Base-by-base conservation (phyloP, 2,888 invertebrate genomes). In the Fissipunctia ypsillon region DNA sequence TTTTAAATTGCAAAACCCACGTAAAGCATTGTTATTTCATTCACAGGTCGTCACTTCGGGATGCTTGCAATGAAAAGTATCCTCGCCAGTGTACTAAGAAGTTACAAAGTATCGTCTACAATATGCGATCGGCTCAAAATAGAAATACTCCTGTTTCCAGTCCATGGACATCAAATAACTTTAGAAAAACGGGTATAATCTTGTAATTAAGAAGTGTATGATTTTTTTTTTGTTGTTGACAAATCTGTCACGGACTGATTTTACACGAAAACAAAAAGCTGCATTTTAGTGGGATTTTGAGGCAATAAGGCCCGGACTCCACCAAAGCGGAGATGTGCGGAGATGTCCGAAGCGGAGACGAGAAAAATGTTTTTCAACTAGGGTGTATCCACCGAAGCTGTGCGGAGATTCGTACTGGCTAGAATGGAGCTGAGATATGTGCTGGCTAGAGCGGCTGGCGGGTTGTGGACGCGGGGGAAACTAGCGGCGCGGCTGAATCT, bases 31-130 rank as follows among this genome's bases (percentile, higher is more conserved):
- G 2, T 48, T 56, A 50, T 75, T 76, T 74, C 73, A 70, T 76
- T 86, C 68, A 4, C 91, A 95, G 95, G 95, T 75, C 93, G 94
- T 41, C 93, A 94, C 80, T 95, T 93, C 72, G 95, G 93, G 19
- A 94, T 94, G 93, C 78, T 94, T 56, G 93, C 90, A 31, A 94
- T 94, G 92, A 95, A 95, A 82, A 94, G 91, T 76, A 90, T 95
- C 28, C 86, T 95, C 1, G 89, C 94, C 0, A 92, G 81, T 56
- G 83, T 95, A 12, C 67, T 95, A n/a, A 87, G 94, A 73, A 89
- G 78, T 28, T 95, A 91, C 81, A 91, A 90, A 88, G 84, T 95
- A 25, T 84, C 80, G 10, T 91, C 94, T 25, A 87, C 81, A 50
- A 75, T 76, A 3, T 90, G 90, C 71, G 90, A 91, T 43, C 88